Evolutionary conservation across 2,797 vertebrate genomes (phyloP).

Genomic region (Sciurus vulgaris): DNA sequence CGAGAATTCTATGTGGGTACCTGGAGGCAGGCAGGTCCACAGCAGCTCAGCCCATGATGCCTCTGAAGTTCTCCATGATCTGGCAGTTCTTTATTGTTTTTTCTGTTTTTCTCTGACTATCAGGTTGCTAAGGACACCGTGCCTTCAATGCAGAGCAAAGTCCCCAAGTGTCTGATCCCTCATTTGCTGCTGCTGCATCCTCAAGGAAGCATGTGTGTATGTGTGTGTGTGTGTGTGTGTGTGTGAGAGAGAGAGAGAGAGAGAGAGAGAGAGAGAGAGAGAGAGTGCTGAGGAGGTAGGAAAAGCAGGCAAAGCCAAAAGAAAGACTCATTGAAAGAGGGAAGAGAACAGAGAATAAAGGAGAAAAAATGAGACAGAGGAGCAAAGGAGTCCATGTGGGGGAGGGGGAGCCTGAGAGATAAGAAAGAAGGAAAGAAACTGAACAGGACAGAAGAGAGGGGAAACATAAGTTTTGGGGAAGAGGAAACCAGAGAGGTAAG

Average conservation of each 20-base stretch:
- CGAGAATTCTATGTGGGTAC: background rate
- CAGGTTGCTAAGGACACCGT: too few species aligned
- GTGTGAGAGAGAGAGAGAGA: too few species aligned
- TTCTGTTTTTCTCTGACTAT: too few species aligned
- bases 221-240: fast-evolving
- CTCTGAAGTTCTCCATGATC: background rate
- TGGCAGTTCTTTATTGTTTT: background rate
- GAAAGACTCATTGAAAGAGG: background rate
- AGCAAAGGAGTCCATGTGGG: background rate
- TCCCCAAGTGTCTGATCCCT: too few species aligned
- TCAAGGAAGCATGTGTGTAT: too few species aligned
- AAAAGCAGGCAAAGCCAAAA: too few species aligned
- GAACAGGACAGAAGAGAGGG: too few species aligned
- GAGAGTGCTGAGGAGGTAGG: background rate
- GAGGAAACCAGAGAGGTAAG: too few species aligned
- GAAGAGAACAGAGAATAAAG: background rate
- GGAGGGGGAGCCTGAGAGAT: fast-evolving
- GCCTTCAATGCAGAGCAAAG: too few species aligned
- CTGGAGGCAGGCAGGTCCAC: too few species aligned
- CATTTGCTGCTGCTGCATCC: too few species aligned
- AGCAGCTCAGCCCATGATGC: background rate
- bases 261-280: too few species aligned
- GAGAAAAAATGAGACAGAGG: background rate
- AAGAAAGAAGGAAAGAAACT: background rate
- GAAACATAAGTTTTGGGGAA: background rate